Conservation (phyloP, 2,797 vertebrate genomes). For the Rousettus madagascariensis region DNA sequence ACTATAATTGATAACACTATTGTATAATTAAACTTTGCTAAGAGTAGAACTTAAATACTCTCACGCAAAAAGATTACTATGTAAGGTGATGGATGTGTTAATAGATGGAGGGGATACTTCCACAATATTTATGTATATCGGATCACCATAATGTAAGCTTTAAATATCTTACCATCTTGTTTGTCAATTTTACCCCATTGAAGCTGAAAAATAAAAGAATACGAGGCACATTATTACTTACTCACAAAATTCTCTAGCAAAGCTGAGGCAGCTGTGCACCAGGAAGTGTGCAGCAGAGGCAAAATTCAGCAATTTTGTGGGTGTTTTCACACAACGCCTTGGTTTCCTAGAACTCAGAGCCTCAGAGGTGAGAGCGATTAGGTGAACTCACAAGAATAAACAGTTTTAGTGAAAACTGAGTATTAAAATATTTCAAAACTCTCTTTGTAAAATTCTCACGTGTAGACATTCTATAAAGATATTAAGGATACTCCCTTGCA, state of each 20-base stretch:
- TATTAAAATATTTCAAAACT: conserved; percentile 26
- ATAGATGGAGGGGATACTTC: not conserved
- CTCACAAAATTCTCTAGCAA: not conserved
- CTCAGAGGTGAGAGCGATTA: not conserved
- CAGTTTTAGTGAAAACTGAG: not conserved
- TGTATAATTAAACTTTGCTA: not conserved
- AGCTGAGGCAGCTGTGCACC: not conserved
- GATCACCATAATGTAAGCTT: not conserved
- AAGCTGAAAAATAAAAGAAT: not conserved
- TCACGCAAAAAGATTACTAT: not conserved
- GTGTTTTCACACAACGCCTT: not conserved
- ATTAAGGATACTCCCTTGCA: not conserved
- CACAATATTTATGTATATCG: not conserved
- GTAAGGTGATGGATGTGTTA: not conserved
- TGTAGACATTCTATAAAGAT: conserved; percentile 4
- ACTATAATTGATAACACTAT: not conserved
- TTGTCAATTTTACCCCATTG: not conserved
- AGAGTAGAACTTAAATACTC: not conserved
- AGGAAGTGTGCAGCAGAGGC: not conserved
- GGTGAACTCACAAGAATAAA: not conserved
- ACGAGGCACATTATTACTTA: not conserved
- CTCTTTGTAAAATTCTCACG: conserved; percentile 38
- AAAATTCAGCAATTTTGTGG: not conserved
- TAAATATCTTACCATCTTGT: not conserved
- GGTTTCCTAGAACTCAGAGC: not conserved